Percentiles rank a stretch among this genome's conserved stretches.
Conservation (phyloP, 2,797 vertebrate genomes). For the Chrosomus eos region DNA sequence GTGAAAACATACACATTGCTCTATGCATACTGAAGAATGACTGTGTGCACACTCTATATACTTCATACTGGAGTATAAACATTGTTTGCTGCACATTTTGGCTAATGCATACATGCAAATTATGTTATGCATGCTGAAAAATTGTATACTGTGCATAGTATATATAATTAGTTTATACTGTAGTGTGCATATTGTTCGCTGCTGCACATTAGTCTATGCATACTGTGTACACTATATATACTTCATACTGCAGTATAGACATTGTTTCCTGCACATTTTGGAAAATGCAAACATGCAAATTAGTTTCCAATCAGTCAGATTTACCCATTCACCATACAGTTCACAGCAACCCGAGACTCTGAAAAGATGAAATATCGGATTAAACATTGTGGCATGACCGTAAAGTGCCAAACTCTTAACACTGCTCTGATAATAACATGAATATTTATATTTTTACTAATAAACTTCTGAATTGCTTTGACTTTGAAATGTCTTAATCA, state of each 20-base stretch:
- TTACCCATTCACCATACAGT: neutral
- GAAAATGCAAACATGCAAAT: neutral
- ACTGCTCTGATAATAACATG: conserved; percentile 5
- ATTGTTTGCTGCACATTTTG: neutral
- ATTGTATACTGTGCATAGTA: neutral
- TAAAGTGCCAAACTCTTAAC: neutral
- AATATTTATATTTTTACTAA: conserved; percentile 22
- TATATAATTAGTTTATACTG: neutral
- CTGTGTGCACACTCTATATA: neutral
- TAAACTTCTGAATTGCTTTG: conserved; percentile 21
- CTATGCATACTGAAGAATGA: neutral
- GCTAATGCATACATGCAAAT: neutral
- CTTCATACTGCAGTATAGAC: neutral
- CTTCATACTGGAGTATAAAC: neutral
- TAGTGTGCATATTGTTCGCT: neutral
- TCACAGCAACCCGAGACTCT: neutral
- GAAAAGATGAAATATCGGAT: neutral
- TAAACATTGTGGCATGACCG: neutral
- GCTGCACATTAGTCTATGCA: neutral
- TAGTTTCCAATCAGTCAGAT: neutral
- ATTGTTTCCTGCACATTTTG: neutral
- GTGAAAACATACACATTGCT: neutral
- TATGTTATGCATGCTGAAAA: neutral
- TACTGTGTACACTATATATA: neutral
- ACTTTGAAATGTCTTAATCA: conserved; percentile 37